Conservation (phyloP, 2,888 invertebrate genomes). For the Ornithoptera priamus region DNA sequence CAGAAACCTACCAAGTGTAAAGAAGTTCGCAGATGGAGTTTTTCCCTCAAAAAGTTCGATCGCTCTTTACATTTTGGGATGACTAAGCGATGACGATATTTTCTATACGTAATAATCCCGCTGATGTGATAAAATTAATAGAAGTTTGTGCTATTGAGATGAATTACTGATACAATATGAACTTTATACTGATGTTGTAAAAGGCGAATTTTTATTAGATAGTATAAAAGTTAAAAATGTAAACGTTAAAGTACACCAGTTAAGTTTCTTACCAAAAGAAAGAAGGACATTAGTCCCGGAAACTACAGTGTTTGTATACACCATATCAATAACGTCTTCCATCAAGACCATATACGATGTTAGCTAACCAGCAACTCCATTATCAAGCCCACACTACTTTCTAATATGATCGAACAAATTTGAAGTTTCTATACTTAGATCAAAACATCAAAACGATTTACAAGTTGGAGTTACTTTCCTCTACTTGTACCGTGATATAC, state of each 20-base stretch:
- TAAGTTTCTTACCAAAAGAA: no score
- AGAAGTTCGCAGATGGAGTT: no score
- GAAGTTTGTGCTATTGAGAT: neutral
- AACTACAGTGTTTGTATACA: no score
- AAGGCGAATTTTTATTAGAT: neutral
- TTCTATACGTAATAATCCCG: neutral
- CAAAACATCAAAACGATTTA: constrained; percentile 24
- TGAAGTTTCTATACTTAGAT: constrained; percentile 26
- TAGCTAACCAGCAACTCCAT: constrained; percentile 3
- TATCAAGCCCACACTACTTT: constrained; percentile 26
- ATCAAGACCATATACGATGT: neutral
- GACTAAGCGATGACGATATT: no score
- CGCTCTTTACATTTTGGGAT: no score
- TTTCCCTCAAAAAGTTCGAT: no score
- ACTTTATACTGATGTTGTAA: neutral
- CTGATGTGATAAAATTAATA: constrained; percentile 4
- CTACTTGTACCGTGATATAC: neutral
- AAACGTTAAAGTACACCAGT: neutral
- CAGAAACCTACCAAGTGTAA: no score
- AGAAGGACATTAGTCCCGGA: no score
- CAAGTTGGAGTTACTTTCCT: constrained; percentile 12
- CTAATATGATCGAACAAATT: constrained; percentile 26
- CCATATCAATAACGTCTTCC: no score
- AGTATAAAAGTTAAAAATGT: neutral
- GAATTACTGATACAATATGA: constrained; percentile 8